Evolutionary conservation across 2,797 vertebrate species (phyloP).

Genomic region (Hafferia zeledoni): DNA sequence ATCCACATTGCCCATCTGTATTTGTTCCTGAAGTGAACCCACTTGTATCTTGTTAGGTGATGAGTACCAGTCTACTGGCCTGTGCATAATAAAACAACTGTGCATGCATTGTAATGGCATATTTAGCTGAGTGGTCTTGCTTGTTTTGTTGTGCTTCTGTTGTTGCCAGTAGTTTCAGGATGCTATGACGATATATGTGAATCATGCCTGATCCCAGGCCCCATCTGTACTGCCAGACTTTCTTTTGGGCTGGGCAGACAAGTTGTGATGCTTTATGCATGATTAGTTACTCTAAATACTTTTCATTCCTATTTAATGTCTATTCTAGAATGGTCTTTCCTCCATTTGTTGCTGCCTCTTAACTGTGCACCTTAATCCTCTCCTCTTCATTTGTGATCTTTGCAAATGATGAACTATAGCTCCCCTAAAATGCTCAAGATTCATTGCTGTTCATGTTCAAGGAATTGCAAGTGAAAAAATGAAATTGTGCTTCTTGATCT

Average conservation of each 20-base stretch:
- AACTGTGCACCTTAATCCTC: not conserved
- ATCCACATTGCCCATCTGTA: not conserved
- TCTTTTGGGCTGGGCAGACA: not conserved
- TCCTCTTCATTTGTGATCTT: not conserved
- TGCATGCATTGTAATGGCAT: slow-evolving; percentile 27
- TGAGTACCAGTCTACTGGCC: not conserved
- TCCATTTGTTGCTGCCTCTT: not conserved
- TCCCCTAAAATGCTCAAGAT: not conserved
- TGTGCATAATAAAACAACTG: slow-evolving; percentile 53
- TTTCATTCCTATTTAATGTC: not conserved
- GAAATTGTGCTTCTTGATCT: not conserved
- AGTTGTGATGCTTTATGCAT: not conserved
- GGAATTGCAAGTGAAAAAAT: not conserved
- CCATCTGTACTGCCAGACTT: not conserved
- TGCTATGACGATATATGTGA: not conserved
- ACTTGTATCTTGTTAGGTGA: not conserved
- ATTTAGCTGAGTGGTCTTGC: not conserved
- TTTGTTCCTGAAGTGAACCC: slow-evolving; percentile 8
- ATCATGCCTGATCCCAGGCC: not conserved
- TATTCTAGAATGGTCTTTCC: not conserved
- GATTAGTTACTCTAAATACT: not conserved
- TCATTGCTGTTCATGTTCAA: not conserved
- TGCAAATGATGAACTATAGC: not conserved
- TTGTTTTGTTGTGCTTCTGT: slow-evolving; percentile 28
- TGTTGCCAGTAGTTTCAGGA: not conserved